Conservation (phyloP, 2,113 vertebrate genomes). For the Illadopsis cleaveri region DNA sequence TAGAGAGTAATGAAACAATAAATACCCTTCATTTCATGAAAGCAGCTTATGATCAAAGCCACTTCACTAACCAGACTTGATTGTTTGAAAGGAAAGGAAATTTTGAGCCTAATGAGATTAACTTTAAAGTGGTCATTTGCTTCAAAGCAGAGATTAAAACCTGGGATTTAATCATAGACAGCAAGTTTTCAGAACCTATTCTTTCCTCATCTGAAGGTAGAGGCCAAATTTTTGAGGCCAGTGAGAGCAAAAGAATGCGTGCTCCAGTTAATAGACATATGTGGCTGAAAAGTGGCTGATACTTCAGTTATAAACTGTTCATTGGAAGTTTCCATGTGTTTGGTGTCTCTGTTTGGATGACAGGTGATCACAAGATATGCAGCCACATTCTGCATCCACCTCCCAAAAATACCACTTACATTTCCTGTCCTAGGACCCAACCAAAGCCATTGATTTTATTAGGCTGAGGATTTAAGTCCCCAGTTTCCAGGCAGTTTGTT, state of each 20-base stretch:
- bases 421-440: background rate
- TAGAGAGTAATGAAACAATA: background rate
- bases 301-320: background rate
- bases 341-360: background rate
- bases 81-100: conserved; percentile 11
- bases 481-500: background rate
- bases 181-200: background rate
- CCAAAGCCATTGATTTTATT: background rate
- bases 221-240: background rate
- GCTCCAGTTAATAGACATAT: background rate
- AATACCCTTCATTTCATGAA: background rate
- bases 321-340: background rate
- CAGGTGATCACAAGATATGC: background rate
- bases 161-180: background rate
- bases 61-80: background rate
- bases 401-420: background rate
- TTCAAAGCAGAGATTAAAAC: conserved; percentile 15
- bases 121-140: background rate
- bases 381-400: background rate
- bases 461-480: background rate
- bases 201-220: background rate
- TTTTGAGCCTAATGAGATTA: conserved; percentile 44
- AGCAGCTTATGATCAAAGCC: background rate
- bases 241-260: background rate
- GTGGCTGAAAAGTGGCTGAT: background rate